Base-by-base conservation (phyloP, 2,113 vertebrate genomes). In the Gnathochromis pfefferi region DNA sequence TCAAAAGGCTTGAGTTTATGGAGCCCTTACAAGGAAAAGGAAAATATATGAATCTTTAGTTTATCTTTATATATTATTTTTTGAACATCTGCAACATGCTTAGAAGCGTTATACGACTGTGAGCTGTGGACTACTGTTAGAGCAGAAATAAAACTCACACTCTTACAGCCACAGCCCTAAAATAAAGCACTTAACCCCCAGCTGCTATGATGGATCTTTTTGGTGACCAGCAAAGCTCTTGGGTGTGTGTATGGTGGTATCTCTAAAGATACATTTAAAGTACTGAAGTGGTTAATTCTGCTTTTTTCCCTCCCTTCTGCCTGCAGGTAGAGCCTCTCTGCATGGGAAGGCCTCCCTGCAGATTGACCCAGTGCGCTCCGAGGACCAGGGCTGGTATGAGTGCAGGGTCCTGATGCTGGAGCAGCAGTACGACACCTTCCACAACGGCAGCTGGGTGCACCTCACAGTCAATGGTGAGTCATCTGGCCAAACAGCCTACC, bases 351-450 rank as follows among this genome's bases (percentile, higher is more conserved):
- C 98, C 7, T 99, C 98, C 65, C 96, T 99, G 95, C 98, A 98
- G 95, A 97, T 99, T 47, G 98, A 99, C 38, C 98, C 98, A 84
- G 96, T 98, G 81, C 98, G 98, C 95, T 98, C 98, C 0, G 98
- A 99, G 92, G 98, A 99, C 96, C 98, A 99, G 96, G 98, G 98
- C 96, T 99, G 98, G 98, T 99, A 99, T 47, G 98, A 99, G 94
- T 99, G 98, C 96, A 97, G 98, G 96, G 98, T 99, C 88, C 98
- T 99, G 95, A 99, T 97, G 96, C 95, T 99, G 97, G 98, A 99
- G 94, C 98, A 99, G 94, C 98, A 99, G 95, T 98, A 97, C 88
- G 98, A 99, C 96, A 98, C 98, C 96, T 99, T 99, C 96, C 98
- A 99, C 96, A 99, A 99, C 2, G 99, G 99, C 97, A 99, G 98